A percentile compares a stretch with the other conserved stretches of the same genome.
These are phyloP conservation scores for Dendrocopos noguchii DNA, from an alignment of 2,113 vertebrate genomes.

Conservation along the genomic window DNA sequence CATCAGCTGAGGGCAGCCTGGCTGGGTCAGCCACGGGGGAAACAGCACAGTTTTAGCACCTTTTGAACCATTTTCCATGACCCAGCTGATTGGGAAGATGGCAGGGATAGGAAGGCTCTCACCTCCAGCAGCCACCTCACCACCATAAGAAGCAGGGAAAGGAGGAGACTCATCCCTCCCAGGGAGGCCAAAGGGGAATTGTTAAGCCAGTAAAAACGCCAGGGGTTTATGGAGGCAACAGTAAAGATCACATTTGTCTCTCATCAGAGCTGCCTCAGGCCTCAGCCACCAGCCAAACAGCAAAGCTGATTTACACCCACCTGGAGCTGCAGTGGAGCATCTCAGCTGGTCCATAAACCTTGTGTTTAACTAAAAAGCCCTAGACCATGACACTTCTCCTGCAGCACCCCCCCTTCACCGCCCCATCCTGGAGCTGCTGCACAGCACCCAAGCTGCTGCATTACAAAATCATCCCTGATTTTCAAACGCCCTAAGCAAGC, in stretches of 20 bases:
- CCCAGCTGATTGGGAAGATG: slow-evolving; percentile 12
- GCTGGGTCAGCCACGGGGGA: not conserved
- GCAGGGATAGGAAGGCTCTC: slow-evolving; percentile 23
- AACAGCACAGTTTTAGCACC: not conserved
- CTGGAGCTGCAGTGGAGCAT: not conserved
- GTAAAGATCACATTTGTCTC: not conserved
- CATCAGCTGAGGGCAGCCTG: not conserved
- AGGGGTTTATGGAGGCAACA: not conserved
- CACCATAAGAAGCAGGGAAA: slow-evolving; percentile 10
- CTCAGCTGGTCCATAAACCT: not conserved
- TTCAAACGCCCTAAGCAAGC: not conserved
- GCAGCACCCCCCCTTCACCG: not conserved
- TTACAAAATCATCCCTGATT: not conserved
- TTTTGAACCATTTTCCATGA: slow-evolving; percentile 53
- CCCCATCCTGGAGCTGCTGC: not conserved
- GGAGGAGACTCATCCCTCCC: not conserved
- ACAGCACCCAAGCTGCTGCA: not conserved
- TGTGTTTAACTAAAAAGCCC: not conserved
- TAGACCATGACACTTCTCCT: not conserved
- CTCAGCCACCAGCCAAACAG: not conserved
- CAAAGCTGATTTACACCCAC: not conserved
- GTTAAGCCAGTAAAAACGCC: not conserved
- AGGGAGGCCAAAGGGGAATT: not conserved
- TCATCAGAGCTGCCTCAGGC: not conserved
- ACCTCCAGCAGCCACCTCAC: not conserved